Conservation (phyloP, 1,140 invertebrate genomes). For the Pogonognathellus flavescens region DNA sequence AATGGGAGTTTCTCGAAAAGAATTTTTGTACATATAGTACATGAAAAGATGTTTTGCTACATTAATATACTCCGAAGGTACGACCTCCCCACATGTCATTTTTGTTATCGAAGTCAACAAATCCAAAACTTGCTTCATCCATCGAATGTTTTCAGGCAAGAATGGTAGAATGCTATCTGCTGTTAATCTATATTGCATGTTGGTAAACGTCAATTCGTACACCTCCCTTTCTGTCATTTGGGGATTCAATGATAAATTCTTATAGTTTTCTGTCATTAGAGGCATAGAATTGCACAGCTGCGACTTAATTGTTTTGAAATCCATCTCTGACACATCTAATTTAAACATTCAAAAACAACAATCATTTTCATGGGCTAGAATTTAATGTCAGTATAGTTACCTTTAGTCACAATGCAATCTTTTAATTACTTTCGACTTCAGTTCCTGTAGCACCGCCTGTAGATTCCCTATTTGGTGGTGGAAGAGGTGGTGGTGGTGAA, state of each 20-base stretch:
- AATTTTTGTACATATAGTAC: slow-evolving; percentile 18
- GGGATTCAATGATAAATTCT: background rate
- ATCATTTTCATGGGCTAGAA: too few relatives aligned
- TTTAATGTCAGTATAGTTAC: too few relatives aligned
- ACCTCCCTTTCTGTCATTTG: background rate
- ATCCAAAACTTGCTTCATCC: slow-evolving; percentile 22
- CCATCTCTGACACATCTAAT: background rate
- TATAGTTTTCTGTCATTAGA: background rate
- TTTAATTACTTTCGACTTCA: too few relatives aligned
- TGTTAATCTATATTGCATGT: background rate
- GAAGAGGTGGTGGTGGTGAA: too few relatives aligned
- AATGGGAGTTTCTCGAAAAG: background rate
- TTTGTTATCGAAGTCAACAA: background rate
- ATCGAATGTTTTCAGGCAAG: background rate
- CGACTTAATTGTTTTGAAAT: background rate
- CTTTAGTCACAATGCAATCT: too few relatives aligned
- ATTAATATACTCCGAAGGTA: background rate
- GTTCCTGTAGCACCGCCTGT: too few relatives aligned
- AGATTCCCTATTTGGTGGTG: too few relatives aligned
- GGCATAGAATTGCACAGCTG: background rate
- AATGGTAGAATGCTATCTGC: background rate
- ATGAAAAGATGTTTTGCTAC: slow-evolving; percentile 14
- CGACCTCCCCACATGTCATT: background rate
- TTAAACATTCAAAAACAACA: too few relatives aligned
- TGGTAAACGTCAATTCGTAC: background rate